A percentile compares a stretch with the other conserved stretches of the same genome.
Conservation (phyloP, 2,888 invertebrate species). For the Marronus borbonicus region DNA sequence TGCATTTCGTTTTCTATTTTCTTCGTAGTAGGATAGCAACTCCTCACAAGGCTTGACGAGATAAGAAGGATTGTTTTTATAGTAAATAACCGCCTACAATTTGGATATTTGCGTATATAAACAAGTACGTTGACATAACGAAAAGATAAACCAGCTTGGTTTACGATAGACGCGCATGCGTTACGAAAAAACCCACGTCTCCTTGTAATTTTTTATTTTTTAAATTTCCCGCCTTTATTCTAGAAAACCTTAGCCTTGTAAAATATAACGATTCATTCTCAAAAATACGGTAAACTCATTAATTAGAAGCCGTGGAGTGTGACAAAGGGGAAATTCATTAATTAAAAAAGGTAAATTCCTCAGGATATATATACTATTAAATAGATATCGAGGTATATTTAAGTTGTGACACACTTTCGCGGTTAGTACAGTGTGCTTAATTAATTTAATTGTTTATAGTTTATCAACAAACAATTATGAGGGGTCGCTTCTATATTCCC, state of each 20-base stretch:
- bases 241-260: neutral
- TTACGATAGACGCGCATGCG: conserved; percentile 10
- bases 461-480: neutral
- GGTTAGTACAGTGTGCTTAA: neutral
- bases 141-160: conserved; percentile 29
- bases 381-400: neutral
- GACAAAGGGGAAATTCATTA: conserved; percentile 10
- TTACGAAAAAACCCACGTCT: conserved; percentile 14
- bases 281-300: neutral
- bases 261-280: neutral
- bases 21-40: conserved; percentile 24
- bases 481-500: neutral
- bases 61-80: conserved; percentile 47
- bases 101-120: conserved; percentile 38
- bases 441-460: conserved; percentile 27
- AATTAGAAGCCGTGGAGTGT: neutral
- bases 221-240: neutral
- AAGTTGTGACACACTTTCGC: conserved; percentile 31
- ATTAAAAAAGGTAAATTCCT: conserved; percentile 1
- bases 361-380: neutral
- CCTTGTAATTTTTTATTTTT: neutral
- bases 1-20: conserved; percentile 46
- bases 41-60: conserved; percentile 28
- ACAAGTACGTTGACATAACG: conserved; percentile 42
- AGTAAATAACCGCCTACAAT: conserved; percentile 46